Base-by-base conservation (phyloP, 2,888 invertebrate species). In the Mycalesis mineus region DNA sequence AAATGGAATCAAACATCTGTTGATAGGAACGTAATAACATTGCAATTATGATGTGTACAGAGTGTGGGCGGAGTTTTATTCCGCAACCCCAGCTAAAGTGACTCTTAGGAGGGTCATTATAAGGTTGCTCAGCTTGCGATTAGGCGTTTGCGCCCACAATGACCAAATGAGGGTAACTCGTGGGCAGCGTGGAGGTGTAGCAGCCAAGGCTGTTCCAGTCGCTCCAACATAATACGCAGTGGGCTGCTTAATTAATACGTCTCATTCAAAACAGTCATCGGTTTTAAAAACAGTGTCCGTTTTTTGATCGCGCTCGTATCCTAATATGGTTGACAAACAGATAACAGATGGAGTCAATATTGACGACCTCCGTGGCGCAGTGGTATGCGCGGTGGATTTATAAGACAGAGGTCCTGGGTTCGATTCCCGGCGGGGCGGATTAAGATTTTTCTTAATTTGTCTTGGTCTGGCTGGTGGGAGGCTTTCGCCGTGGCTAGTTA, bases 131-230 rank as follows among this genome's bases (percentile, higher is more conserved):
- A 82, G 84, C 69, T 74, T 71, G 74, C 69, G 82, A 84, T 88
- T 85, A 87, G 87, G 75, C 70, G 73, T 73, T 74, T 61, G 77
- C 82, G 80, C 88, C 88, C 80, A 89, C 88, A 75, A 77, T 87
- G 88, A 82, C 88, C 89, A 88, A 88, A 88, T 87, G 87, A 83
- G 88, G 88, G 88, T 88, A 84, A 44, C 79, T 64, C 83, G 88
- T 89, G 88, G 88, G 89, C 69, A 78, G 88, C 77, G 74, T 78
- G 88, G 87, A 88, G 88, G 88, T 84, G 88, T 82, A 75, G 79
- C 73, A 83, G 79, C 83, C 88, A 88, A 89, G 89, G 88, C 79
- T 87, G 80, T 80, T 77, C 82, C 86, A 83, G 80, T 82, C 85
- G 76, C 80, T 80, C 75, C 68, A 77, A 79, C 72, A 71, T 63